These are phyloP conservation scores for Coelopa frigida DNA, from an alignment of 1,140 invertebrate species.

Conservation along the genomic window DNA sequence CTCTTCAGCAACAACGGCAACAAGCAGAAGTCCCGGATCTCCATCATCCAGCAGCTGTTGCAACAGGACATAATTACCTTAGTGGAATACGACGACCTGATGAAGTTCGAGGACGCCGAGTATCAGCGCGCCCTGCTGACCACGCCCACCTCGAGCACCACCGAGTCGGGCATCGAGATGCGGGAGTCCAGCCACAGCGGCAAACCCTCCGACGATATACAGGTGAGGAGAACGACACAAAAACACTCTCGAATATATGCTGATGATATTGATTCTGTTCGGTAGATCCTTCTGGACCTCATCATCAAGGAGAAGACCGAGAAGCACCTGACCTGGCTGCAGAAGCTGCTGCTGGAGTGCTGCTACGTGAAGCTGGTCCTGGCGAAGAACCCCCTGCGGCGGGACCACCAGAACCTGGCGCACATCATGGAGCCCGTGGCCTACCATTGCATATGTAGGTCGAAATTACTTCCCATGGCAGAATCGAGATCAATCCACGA, in stretches of 20 bases:
- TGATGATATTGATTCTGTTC: background rate
- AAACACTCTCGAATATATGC: background rate
- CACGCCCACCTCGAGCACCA: conserved; percentile 28
- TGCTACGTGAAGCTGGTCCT: conserved; percentile 58
- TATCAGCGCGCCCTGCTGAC: conserved; percentile 32
- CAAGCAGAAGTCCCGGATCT: conserved; percentile 51
- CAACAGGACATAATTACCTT: conserved; percentile 52
- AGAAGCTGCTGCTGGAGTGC: conserved; percentile 58
- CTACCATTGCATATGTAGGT: conserved; percentile 57
- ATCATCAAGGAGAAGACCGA: conserved; percentile 53
- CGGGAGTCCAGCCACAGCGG: conserved; percentile 24
- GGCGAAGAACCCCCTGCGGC: conserved; percentile 33
- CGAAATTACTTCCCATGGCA: conserved; percentile 4
- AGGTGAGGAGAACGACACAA: conserved; percentile 19
- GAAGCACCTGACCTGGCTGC: conserved; percentile 59
- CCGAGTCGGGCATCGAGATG: conserved; percentile 36
- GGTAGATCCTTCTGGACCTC: conserved; percentile 48
- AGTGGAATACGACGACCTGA: conserved; percentile 50
- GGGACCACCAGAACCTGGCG: conserved; percentile 24
- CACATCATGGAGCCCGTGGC: conserved; percentile 53
- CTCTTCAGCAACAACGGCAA: conserved; percentile 53
- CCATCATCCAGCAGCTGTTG: conserved; percentile 53
- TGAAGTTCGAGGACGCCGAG: conserved; percentile 43
- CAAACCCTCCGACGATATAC: conserved; percentile 36
- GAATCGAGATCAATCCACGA: background rate